A percentile compares a stretch with the other conserved stretches of the same genome.
Conservation (phyloP, 1,140 invertebrate species). For the Ostrea denselamellosa region DNA sequence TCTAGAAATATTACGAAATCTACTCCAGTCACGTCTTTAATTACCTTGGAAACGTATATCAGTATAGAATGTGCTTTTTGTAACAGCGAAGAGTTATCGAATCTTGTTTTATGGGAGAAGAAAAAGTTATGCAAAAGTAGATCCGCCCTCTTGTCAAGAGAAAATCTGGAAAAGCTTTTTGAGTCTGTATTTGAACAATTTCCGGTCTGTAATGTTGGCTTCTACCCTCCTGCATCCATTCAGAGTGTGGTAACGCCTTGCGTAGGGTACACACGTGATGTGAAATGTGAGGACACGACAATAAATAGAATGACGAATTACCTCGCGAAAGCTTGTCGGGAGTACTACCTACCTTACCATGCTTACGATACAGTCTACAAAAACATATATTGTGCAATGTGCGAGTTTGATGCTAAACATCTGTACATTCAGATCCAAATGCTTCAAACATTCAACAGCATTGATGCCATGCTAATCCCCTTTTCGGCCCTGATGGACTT, state of each 20-base stretch:
- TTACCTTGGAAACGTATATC: not conserved
- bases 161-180: not conserved
- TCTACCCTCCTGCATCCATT: not conserved
- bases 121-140: not conserved
- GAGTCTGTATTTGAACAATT: not conserved
- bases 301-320: not conserved
- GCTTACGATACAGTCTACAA: not conserved
- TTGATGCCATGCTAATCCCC: not conserved
- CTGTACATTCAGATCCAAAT: not conserved
- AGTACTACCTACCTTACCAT: not conserved
- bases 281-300: not conserved
- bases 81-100: not conserved
- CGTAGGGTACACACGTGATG: not conserved
- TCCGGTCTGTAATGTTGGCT: not conserved
- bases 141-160: not conserved
- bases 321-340: not conserved
- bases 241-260: not conserved
- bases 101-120: not conserved
- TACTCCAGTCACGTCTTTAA: not conserved
- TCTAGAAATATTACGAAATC: not conserved
- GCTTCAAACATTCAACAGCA: not conserved
- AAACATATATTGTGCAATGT: conserved; percentile 17
- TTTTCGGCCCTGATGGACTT: conserved; percentile 24
- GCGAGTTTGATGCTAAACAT: not conserved
- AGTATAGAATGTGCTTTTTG: not conserved